Evolutionary conservation across 1,140 invertebrate species (phyloP).

Genomic region (Pentalonia nigronervosa): DNA sequence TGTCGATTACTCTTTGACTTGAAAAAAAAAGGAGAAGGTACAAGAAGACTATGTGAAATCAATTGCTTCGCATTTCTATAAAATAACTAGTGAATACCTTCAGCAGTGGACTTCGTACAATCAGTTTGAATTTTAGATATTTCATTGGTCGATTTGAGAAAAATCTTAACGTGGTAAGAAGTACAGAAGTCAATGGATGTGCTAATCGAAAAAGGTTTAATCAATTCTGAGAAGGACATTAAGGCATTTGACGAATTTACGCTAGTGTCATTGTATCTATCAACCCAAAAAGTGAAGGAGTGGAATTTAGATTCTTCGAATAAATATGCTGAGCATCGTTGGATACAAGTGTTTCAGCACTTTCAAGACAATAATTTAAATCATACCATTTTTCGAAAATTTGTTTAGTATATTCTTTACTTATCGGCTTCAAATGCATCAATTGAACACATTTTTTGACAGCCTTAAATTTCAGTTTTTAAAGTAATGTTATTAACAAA

Average conservation of each 20-base stretch:
- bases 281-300: constrained; percentile 14
- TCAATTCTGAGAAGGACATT: constrained; percentile 32
- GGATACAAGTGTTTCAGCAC: too few species aligned
- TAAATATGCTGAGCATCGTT: constrained; percentile 43
- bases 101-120: constrained; percentile 31
- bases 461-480: neutral
- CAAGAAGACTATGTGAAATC: constrained; percentile 29
- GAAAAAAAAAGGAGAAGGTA: constrained; percentile 37
- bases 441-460: neutral
- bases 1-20: constrained; percentile 46
- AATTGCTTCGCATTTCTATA: too few species aligned
- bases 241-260: constrained; percentile 43
- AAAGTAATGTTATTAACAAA: neutral
- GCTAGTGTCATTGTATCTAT: constrained; percentile 31
- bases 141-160: constrained; percentile 43
- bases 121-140: constrained; percentile 39
- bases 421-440: neutral
- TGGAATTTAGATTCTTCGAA: constrained; percentile 49
- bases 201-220: constrained; percentile 52
- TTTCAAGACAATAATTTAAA: constrained; percentile 48
- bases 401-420: constrained; percentile 8
- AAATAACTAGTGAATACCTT: constrained; percentile 46
- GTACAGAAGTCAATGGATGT: constrained; percentile 50
- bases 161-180: constrained; percentile 25
- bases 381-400: constrained; percentile 40